A percentile compares a stretch with the other conserved stretches of the same genome.
These are phyloP conservation scores for Acanthaster planci DNA, from an alignment of 35 echinoderm and acorn worm genomes.

Conservation along the genomic window DNA sequence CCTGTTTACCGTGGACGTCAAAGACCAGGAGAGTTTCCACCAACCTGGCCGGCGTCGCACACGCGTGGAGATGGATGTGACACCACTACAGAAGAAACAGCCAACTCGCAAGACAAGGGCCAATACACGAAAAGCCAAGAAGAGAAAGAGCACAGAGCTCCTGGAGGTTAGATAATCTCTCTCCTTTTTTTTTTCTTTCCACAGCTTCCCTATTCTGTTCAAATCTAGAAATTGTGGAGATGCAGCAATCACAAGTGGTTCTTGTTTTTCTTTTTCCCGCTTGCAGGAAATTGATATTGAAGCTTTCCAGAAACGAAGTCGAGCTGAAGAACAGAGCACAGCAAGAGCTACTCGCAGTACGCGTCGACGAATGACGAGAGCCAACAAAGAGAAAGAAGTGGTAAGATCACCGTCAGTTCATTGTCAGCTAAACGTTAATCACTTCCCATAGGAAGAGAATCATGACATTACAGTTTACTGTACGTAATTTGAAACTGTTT, in stretches of 20 bases:
- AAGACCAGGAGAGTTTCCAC: slow-evolving; percentile 9
- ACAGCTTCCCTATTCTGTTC: background rate
- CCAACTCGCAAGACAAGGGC: slow-evolving; percentile 17
- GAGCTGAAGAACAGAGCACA: background rate
- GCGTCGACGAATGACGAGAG: background rate
- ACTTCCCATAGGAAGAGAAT: too few species aligned
- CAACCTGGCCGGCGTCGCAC: slow-evolving; percentile 51
- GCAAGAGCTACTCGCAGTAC: background rate
- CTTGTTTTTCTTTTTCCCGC: background rate
- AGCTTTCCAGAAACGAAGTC: background rate
- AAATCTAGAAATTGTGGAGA: background rate
- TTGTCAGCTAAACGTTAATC: too few species aligned
- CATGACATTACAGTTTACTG: too few species aligned
- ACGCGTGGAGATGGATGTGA: slow-evolving; percentile 75
- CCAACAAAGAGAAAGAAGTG: background rate
- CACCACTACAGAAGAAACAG: slow-evolving; percentile 84
- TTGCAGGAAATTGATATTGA: slow-evolving; percentile 1
- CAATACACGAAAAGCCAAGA: slow-evolving; percentile 18
- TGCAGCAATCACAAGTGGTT: background rate
- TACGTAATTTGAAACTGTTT: too few species aligned
- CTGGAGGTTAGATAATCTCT: slow-evolving; percentile 65
- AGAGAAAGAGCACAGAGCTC: slow-evolving; percentile 68
- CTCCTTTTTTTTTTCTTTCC: background rate
- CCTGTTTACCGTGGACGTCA: slow-evolving; percentile 4
- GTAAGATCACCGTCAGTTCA: background rate